Evolutionary conservation across 1,140 invertebrate species (phyloP).

Genomic region (Drosophila kohkoa): DNA sequence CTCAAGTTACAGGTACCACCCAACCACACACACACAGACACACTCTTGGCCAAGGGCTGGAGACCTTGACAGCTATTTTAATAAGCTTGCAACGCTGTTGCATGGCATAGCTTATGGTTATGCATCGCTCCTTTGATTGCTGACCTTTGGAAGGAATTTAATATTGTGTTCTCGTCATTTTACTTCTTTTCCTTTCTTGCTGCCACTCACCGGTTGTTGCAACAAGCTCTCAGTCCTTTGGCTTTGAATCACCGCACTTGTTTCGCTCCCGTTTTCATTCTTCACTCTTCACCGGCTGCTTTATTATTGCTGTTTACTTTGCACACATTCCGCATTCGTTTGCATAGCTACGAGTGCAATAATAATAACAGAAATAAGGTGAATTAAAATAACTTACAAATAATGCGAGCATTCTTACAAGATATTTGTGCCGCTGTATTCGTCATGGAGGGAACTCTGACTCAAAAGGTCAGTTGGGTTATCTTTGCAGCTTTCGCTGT

Average conservation of each 20-base stretch:
- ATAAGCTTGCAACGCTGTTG: slow-evolving; percentile 53
- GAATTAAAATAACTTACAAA: slow-evolving; percentile 22
- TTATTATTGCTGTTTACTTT: slow-evolving; percentile 45
- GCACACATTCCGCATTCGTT: slow-evolving; percentile 32
- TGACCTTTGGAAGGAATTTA: slow-evolving; percentile 53
- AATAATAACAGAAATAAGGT: slow-evolving; percentile 6
- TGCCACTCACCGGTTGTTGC: background rate
- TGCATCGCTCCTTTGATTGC: slow-evolving; percentile 26
- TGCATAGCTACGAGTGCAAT: slow-evolving; percentile 25
- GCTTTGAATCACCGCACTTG: slow-evolving; percentile 39
- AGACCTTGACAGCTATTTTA: slow-evolving; percentile 37
- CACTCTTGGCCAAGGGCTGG: slow-evolving; percentile 28
- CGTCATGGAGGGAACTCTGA: background rate
- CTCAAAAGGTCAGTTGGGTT: slow-evolving; percentile 14
- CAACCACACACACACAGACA: too few relatives aligned
- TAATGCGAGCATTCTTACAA: slow-evolving; percentile 7
- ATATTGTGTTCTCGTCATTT: slow-evolving; percentile 35
- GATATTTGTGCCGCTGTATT: background rate
- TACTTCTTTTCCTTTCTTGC: background rate
- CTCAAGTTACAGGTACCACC: background rate
- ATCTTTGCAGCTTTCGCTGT: slow-evolving; percentile 11
- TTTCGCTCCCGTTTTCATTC: background rate
- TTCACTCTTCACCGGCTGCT: slow-evolving; percentile 19
- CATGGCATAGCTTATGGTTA: slow-evolving; percentile 45
- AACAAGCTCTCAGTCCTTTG: background rate